Evolutionary conservation across 2,888 invertebrate genomes (phyloP).

Genomic region (Biston stratarius): DNA sequence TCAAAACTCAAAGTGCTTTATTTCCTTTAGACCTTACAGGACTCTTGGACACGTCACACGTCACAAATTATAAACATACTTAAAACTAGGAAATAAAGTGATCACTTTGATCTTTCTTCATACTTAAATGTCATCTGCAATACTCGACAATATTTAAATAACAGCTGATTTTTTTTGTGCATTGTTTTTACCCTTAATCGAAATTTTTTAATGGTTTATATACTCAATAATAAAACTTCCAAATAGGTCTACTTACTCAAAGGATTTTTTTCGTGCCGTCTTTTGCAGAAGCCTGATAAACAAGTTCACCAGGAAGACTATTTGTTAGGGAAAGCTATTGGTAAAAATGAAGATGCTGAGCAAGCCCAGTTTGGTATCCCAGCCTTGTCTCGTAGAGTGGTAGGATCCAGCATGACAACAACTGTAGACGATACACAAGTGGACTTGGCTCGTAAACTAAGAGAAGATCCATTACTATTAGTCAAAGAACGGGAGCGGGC

Average conservation of each 20-base stretch:
- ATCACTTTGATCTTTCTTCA: no score
- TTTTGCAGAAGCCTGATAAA: conserved; percentile 85
- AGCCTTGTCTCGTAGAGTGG: conserved; percentile 80
- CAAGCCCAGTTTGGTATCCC: conserved; percentile 92
- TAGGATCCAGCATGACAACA: conserved; percentile 75
- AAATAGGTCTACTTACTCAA: not conserved
- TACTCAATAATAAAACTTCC: no score
- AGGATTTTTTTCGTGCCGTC: not conserved
- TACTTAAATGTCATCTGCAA: no score
- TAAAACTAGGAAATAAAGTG: no score
- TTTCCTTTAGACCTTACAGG: no score
- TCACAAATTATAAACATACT: no score
- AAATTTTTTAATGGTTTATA: no score
- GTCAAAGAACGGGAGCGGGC: conserved; percentile 97
- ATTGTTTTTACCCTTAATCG: no score
- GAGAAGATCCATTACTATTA: conserved; percentile 96
- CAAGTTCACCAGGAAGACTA: conserved; percentile 94
- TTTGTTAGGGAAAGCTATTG: conserved; percentile 92
- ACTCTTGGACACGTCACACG: no score
- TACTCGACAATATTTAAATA: no score
- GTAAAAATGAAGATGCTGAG: conserved; percentile 90
- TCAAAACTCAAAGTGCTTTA: no score
- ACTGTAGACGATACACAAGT: conserved; percentile 89
- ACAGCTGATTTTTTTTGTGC: no score
- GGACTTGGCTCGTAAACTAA: conserved; percentile 94